Conservation (phyloP, 35 echinoderm and acorn worm genomes). For the Stichopus chloronotus region DNA sequence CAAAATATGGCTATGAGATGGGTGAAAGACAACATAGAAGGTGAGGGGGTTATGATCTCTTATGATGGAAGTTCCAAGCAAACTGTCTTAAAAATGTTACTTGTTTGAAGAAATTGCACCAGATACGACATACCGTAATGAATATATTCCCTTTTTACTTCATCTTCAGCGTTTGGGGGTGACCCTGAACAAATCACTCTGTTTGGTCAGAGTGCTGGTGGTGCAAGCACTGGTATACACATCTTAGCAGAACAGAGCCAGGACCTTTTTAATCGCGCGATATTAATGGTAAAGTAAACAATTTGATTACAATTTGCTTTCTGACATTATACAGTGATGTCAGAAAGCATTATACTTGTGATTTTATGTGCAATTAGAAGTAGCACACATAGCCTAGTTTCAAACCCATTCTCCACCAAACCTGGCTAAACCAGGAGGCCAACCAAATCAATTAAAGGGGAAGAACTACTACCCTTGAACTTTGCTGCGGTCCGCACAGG, state of each 20-base stretch:
- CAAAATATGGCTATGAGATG: constrained; percentile 57
- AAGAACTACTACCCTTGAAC: too few species aligned
- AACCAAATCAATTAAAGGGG: too few species aligned
- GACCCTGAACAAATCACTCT: constrained; percentile 39
- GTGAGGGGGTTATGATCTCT: background rate
- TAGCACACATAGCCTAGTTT: background rate
- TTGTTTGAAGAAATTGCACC: background rate
- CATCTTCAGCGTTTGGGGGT: constrained; percentile 26
- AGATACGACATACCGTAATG: background rate
- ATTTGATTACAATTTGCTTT: background rate
- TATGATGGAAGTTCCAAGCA: background rate
- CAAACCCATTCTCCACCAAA: background rate
- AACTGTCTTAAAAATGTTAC: background rate
- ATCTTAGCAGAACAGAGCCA: constrained; percentile 43
- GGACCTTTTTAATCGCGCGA: constrained; percentile 27
- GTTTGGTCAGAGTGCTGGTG: constrained; percentile 53
- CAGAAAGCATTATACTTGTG: background rate
- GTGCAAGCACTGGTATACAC: constrained; percentile 26
- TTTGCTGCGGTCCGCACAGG: too few species aligned
- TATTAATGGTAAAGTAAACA: constrained; percentile 33
- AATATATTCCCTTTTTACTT: background rate
- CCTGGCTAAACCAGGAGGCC: background rate
- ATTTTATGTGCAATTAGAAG: background rate
- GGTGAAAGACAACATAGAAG: constrained; percentile 59
- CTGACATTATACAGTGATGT: background rate